phyloP scores from a whole-genome alignment of 2,888 invertebrate species.

The Opisthograptis luteolata region DNA sequence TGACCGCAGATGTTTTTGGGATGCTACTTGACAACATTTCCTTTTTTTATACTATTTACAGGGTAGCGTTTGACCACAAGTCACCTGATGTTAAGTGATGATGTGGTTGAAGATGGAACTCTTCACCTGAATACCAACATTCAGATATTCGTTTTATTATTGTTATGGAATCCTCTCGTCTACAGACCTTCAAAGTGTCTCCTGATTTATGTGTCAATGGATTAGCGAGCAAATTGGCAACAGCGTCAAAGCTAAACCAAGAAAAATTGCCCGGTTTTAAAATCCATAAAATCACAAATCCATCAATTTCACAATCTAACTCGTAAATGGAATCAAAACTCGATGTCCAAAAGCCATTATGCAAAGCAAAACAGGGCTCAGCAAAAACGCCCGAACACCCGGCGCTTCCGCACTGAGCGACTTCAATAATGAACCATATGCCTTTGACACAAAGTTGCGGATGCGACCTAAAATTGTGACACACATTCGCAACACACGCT shows the following conservation, averaged over 20 bases:
- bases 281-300: slow-evolving; percentile 20
- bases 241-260: neutral
- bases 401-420: slow-evolving; percentile 24
- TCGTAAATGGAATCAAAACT: slow-evolving; percentile 33
- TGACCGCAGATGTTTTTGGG: too few relatives aligned
- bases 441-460: slow-evolving; percentile 3
- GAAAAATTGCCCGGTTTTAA: slow-evolving; percentile 17
- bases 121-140: too few relatives aligned
- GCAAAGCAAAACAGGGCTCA: slow-evolving; percentile 35
- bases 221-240: slow-evolving; percentile 2
- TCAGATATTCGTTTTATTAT: too few relatives aligned
- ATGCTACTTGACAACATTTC: too few relatives aligned
- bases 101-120: too few relatives aligned
- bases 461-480: slow-evolving; percentile 1
- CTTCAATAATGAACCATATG: slow-evolving; percentile 6
- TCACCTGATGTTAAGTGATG: too few relatives aligned
- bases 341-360: slow-evolving; percentile 33
- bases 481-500: slow-evolving; percentile 1
- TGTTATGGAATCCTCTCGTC: too few relatives aligned
- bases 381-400: slow-evolving; percentile 32
- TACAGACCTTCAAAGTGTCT: neutral
- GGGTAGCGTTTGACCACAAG: too few relatives aligned
- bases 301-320: slow-evolving; percentile 32
- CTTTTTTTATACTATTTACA: too few relatives aligned
- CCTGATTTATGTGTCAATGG: neutral